phyloP scores from a whole-genome alignment of 1,140 invertebrate species.

The Heliothis subflexa region DNA sequence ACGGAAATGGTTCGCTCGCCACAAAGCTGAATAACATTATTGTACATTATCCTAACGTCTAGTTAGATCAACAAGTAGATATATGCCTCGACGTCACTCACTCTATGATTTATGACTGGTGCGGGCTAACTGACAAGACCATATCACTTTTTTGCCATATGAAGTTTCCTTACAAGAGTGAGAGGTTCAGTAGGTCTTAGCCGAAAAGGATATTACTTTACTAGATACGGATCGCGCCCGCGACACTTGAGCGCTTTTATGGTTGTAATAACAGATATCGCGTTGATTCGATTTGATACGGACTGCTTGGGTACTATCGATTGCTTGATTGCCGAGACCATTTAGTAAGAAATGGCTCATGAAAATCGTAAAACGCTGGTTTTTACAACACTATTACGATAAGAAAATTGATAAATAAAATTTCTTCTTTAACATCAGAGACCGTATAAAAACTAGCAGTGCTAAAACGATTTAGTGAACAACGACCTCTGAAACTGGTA shows the following conservation, averaged over 20 bases:
- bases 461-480: slow-evolving; percentile 17
- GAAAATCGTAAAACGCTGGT: slow-evolving; percentile 13
- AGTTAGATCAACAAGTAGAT: slow-evolving; percentile 40
- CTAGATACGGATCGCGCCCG: slow-evolving; percentile 64
- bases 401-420: slow-evolving; percentile 9
- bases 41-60: slow-evolving; percentile 9
- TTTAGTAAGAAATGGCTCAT: slow-evolving; percentile 29
- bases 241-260: slow-evolving; percentile 31
- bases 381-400: slow-evolving; percentile 23
- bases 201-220: slow-evolving; percentile 72
- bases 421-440: background rate
- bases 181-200: slow-evolving; percentile 43
- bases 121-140: slow-evolving; percentile 28
- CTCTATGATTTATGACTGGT: slow-evolving; percentile 23
- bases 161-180: slow-evolving; percentile 30
- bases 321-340: slow-evolving; percentile 27
- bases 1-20: slow-evolving; percentile 15
- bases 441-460: background rate
- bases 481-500: slow-evolving; percentile 17
- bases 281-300: slow-evolving; percentile 28
- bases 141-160: slow-evolving; percentile 23
- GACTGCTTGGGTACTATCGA: slow-evolving; percentile 18
- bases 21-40: slow-evolving; percentile 30
- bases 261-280: slow-evolving; percentile 34
- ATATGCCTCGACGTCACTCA: slow-evolving; percentile 25